Evolutionary conservation across 1,140 invertebrate genomes (phyloP), one percentile per base, ranked within the genome.

Genomic region (Tribolium castaneum): DNA sequence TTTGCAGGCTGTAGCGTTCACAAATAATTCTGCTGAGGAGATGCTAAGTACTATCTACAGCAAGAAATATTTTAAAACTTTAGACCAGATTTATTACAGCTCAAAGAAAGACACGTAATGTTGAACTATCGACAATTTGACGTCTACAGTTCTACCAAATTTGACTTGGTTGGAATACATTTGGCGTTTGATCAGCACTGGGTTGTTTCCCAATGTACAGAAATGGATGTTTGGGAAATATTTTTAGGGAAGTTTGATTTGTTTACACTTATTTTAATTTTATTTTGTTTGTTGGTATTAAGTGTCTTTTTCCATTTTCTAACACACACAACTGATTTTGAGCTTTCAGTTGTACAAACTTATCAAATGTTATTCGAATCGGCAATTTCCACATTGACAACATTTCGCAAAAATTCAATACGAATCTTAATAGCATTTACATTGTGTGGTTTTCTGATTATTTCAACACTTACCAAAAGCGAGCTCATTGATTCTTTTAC

Each of bases 351-450:
- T n/a, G 4, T 62, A 10, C 22, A 30, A 10, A 10, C 22, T 30
- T 62, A 35, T 22, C 59, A 66, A 35, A n/a, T 66, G 30, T 35
- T 66, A 3, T 12, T 66, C 4, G 59, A 66, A 14, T 66, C 59
- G 6, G 25, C 25, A 4, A 35, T 22, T 35, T 19, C 16, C 16
- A 30, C 3, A 14, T 66, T 7, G 34, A 3, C 3, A 34, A 4
- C 0, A 10, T 35, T 66, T 7, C 7, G 7, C 1, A 14, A 34
- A 66, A 34, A 6, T 34, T 35, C 59, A 6, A 66, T 25, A 6
- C 16, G 59, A 12, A 1, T 66, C 13, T 12, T 66, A 3, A 66
- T 34, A 66, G 30, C n/a, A n/a, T 6, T 30, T 66, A 39, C 59
- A 10, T 1, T 66, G 6, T 66, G 25, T 14, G 25, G 10, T n/a